These are phyloP conservation scores for Leptarthrus brevirostris DNA, from an alignment of 2,888 invertebrate species.

Conservation along the genomic window DNA sequence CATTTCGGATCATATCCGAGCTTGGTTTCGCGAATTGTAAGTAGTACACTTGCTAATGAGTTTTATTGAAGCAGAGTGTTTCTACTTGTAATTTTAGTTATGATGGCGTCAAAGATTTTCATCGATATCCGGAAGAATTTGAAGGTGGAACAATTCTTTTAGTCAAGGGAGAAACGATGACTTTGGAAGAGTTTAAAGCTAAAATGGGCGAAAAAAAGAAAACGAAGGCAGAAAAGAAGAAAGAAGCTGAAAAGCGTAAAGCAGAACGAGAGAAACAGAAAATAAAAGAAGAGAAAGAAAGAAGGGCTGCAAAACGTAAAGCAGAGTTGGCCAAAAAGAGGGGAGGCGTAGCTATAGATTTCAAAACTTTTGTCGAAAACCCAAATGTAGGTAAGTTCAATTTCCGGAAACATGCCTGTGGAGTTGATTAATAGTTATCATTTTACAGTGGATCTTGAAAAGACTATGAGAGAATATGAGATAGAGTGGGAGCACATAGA, in stretches of 20 bases:
- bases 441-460: constrained; percentile 56
- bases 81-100: constrained; percentile 58
- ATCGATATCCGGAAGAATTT: constrained; percentile 68
- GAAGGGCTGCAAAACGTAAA: not conserved
- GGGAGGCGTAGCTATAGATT: not conserved
- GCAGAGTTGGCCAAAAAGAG: not conserved
- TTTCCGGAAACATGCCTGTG: too few species aligned
- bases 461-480: constrained; percentile 59
- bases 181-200: constrained; percentile 65
- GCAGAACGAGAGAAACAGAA: constrained; percentile 58
- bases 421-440: not conserved
- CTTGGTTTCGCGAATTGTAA: constrained; percentile 78
- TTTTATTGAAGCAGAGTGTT: too few species aligned
- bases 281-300: constrained; percentile 56
- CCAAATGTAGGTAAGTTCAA: constrained; percentile 57
- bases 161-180: constrained; percentile 66
- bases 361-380: constrained; percentile 55
- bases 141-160: constrained; percentile 69
- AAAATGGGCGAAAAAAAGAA: constrained; percentile 58
- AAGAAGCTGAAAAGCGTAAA: constrained; percentile 55
- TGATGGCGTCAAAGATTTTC: constrained; percentile 62
- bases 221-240: constrained; percentile 62
- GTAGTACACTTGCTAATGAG: not conserved
- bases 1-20: constrained; percentile 78
- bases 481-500: constrained; percentile 63